phyloP scores from a whole-genome alignment of 2,797 vertebrate species.

The Urophycis tenuis region DNA sequence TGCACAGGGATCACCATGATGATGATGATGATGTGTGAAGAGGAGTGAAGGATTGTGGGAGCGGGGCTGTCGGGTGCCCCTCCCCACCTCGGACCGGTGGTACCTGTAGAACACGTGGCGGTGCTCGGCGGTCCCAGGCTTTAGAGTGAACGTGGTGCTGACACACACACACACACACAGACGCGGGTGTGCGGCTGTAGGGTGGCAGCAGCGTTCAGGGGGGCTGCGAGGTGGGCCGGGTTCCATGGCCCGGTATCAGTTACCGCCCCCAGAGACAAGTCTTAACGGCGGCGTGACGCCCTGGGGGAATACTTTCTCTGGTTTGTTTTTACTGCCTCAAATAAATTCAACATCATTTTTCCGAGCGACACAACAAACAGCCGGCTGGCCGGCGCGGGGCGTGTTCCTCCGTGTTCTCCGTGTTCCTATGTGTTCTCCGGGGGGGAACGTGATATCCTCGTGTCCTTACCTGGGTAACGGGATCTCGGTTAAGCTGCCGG shows the following conservation, averaged over 20 bases:
- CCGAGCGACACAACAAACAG: conserved; percentile 64
- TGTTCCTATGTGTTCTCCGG: too few relatives aligned
- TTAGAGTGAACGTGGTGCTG: not conserved
- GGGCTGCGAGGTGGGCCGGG: conserved; percentile 22
- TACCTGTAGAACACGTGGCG: conserved; percentile 25
- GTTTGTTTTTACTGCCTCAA: conserved; percentile 69
- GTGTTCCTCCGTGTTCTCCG: too few relatives aligned
- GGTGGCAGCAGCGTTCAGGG: not conserved
- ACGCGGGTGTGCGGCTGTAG: not conserved
- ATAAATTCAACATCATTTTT: conserved; percentile 66
- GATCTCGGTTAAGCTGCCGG: conserved; percentile 12
- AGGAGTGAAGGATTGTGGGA: conserved; percentile 60
- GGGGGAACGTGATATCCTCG: too few relatives aligned
- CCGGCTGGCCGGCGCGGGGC: conserved; percentile 30
- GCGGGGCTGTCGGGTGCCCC: conserved; percentile 48
- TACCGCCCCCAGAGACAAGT: conserved; percentile 61
- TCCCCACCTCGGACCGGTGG: conserved; percentile 39
- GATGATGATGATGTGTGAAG: conserved; percentile 36
- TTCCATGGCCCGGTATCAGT: conserved; percentile 54
- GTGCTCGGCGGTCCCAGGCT: conserved; percentile 31
- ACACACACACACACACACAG: too few relatives aligned
- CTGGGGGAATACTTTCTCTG: conserved; percentile 60
- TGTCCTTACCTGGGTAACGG: conserved; percentile 41
- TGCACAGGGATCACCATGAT: conserved; percentile 49
- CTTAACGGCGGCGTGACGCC: conserved; percentile 66